Evolutionary conservation across 2,888 invertebrate species (phyloP).

Genomic region (Criorhina ranunculi): DNA sequence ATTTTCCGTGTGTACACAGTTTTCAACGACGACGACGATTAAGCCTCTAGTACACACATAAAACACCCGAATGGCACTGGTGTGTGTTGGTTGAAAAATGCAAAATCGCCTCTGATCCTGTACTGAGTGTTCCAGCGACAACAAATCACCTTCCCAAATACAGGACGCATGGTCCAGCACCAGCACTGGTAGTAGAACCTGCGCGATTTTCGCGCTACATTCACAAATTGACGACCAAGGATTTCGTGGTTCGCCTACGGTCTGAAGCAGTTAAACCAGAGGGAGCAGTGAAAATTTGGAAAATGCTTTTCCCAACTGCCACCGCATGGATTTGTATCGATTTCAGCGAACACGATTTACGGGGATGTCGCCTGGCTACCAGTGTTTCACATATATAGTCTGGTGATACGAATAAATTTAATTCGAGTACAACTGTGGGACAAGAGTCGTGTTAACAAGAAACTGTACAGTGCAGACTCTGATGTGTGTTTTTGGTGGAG

Average conservation of each 20-base stretch:
- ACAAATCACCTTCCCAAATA: constrained; percentile 71
- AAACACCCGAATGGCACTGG: neutral
- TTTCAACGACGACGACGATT: constrained; percentile 49
- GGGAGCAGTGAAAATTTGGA: constrained; percentile 57
- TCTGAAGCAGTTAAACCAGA: constrained; percentile 20
- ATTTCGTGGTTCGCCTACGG: constrained; percentile 62
- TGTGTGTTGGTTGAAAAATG: constrained; percentile 28
- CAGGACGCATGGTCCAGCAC: constrained; percentile 5
- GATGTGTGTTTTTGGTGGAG: constrained; percentile 1
- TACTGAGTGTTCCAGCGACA: constrained; percentile 64
- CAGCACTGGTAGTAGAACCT: constrained; percentile 41
- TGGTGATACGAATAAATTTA: constrained; percentile 31
- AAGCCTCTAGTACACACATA: constrained; percentile 49
- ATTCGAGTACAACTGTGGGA: neutral
- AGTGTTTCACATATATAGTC: constrained; percentile 51
- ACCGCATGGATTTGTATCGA: constrained; percentile 75
- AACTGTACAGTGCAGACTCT: constrained; percentile 34
- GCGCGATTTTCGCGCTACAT: constrained; percentile 66
- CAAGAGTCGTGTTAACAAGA: constrained; percentile 34
- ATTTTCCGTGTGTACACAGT: constrained; percentile 40
- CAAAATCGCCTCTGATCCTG: constrained; percentile 72
- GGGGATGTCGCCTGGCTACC: constrained; percentile 70
- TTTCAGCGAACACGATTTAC: constrained; percentile 73
- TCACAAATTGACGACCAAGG: constrained; percentile 73
- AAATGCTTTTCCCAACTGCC: constrained; percentile 62